Percentiles rank a stretch among this genome's conserved stretches.
These are phyloP conservation scores for Trachurus trachurus DNA, from an alignment of 2,797 vertebrate species.

Conservation along the genomic window DNA sequence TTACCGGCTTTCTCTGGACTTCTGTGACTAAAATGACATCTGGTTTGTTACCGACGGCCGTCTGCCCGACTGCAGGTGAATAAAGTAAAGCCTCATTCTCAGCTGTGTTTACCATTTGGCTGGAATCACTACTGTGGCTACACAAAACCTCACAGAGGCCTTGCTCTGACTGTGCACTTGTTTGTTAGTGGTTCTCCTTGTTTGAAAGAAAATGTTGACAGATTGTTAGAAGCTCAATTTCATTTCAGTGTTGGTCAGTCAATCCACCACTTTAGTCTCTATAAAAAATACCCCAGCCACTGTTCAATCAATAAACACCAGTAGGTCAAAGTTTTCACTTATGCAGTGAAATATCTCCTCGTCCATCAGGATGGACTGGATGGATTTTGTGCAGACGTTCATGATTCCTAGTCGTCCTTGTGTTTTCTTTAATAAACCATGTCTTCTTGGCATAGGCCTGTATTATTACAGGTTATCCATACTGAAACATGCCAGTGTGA, in stretches of 20 bases:
- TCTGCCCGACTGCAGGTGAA: no score
- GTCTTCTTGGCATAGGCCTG: neutral
- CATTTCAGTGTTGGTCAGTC: neutral
- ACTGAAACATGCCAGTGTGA: conserved; percentile 14
- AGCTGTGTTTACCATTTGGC: neutral
- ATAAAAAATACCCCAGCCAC: neutral
- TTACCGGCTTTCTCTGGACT: no score
- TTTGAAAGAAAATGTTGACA: neutral
- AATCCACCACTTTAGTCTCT: neutral
- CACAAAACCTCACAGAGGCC: neutral
- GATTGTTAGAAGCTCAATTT: neutral
- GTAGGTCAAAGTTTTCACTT: neutral
- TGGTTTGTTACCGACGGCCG: no score
- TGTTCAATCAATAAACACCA: neutral
- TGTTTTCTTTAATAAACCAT: neutral
- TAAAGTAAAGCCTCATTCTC: neutral
- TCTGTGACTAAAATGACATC: no score
- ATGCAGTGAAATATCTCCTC: neutral
- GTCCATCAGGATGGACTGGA: neutral
- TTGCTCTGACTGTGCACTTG: neutral
- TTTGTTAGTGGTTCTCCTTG: neutral
- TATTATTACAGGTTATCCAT: conserved; percentile 35
- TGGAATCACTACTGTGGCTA: neutral
- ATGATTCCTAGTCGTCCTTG: neutral
- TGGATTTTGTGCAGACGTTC: neutral